Percentiles rank a stretch among this genome's conserved stretches.
These are phyloP conservation scores for Pharmacophagus antenor DNA, from an alignment of 2,888 invertebrate species.

Conservation along the genomic window DNA sequence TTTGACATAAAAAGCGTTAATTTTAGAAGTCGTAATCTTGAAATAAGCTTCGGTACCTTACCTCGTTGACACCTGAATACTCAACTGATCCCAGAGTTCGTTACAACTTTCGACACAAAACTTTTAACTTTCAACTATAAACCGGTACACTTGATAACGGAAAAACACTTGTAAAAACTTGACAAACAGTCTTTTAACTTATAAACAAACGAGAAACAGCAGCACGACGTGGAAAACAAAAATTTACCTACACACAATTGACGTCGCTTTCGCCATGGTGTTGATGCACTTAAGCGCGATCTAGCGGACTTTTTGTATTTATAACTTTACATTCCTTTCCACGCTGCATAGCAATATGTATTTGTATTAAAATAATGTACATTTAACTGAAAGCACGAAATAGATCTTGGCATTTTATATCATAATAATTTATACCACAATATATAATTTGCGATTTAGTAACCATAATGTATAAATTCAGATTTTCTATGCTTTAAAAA, in stretches of 20 bases:
- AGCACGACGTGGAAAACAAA: slow-evolving; percentile 73
- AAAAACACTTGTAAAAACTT: slow-evolving; percentile 58
- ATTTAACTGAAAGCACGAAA: neutral
- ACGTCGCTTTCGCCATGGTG: slow-evolving; percentile 76
- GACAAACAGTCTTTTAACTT: slow-evolving; percentile 61
- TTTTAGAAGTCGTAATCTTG: slow-evolving; percentile 63
- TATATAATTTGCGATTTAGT: no score
- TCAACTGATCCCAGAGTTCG: slow-evolving; percentile 75
- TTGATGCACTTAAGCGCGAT: slow-evolving; percentile 56
- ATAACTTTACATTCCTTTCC: slow-evolving; percentile 40
- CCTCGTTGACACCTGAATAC: slow-evolving; percentile 81
- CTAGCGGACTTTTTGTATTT: slow-evolving; percentile 47
- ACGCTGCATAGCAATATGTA: slow-evolving; percentile 34
- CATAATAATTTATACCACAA: no score
- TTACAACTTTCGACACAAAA: slow-evolving; percentile 74
- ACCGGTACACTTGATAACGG: slow-evolving; percentile 52
- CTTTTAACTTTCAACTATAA: slow-evolving; percentile 63
- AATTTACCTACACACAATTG: slow-evolving; percentile 69
- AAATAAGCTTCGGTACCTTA: slow-evolving; percentile 73
- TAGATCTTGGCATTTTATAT: neutral
- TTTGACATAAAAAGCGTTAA: slow-evolving; percentile 51
- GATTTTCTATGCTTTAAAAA: no score
- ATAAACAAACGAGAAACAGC: slow-evolving; percentile 68
- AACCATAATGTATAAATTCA: no score
- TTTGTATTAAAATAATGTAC: neutral